These are phyloP conservation scores for Drosophila tropicalis DNA, from an alignment of 1,140 invertebrate genomes.

Conservation along the genomic window DNA sequence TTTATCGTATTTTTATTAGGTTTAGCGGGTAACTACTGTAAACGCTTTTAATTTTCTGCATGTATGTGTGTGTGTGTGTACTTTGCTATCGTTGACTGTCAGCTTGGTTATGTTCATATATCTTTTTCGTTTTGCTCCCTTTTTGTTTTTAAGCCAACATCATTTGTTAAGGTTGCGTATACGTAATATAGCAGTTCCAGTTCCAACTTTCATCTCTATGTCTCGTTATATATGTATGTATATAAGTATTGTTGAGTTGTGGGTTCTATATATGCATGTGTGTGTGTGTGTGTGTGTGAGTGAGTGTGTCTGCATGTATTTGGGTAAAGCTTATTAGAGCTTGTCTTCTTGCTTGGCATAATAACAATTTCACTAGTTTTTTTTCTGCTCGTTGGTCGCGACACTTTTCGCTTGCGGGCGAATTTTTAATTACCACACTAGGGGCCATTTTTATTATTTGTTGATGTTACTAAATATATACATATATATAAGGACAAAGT, in stretches of 20 bases:
- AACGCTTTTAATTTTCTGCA: background rate
- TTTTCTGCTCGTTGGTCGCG: conserved; percentile 15
- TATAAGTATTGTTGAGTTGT: background rate
- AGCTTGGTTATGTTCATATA: conserved; percentile 47
- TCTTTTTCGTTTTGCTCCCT: conserved; percentile 18
- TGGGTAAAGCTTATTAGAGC: conserved; percentile 52
- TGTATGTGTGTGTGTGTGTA: conserved; percentile 12
- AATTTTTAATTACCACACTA: conserved; percentile 55
- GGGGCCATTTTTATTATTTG: conserved; percentile 19
- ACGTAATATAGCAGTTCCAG: conserved; percentile 48
- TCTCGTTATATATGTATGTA: conserved; percentile 4
- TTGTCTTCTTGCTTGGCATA: conserved; percentile 40
- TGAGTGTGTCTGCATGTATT: conserved; percentile 30
- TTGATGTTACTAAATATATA: background rate
- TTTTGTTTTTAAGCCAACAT: conserved; percentile 45
- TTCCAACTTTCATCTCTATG: conserved; percentile 42
- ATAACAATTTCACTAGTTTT: conserved; percentile 42
- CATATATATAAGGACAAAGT: background rate
- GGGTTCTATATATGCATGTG: background rate
- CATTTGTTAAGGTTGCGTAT: conserved; percentile 69
- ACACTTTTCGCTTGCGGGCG: conserved; percentile 52
- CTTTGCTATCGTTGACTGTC: conserved; percentile 51
- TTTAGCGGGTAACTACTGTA: conserved; percentile 26
- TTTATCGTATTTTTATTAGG: background rate
- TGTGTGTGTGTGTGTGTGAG: background rate